Evolutionary conservation across 2,888 invertebrate species (phyloP), one percentile per base, ranked within the genome.

Genomic region (Mesopsocus fuscifrons): DNA sequence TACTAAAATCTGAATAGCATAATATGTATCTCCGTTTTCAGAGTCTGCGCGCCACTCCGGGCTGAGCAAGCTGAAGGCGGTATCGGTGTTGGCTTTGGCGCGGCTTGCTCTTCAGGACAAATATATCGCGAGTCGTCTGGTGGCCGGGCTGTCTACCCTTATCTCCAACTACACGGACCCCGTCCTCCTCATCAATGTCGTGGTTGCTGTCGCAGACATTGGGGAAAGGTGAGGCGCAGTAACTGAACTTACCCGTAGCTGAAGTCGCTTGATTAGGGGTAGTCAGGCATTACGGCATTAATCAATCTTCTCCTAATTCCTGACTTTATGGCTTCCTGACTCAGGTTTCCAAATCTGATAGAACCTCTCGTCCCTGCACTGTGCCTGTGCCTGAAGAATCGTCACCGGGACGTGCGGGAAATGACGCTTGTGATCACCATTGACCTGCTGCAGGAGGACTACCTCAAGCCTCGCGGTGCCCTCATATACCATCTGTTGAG

Each of bases 201-300:
- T 38, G 3, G 38, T 38, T n/a, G 38, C 38, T 18, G 21, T 38
- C 11, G 17, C 38, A 3, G 38, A 38, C n/a, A 38, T 38, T 16
- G 38, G 38, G n/a, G 38, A 38, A 38, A 38, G 38, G 38, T 38
- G 20, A 4, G 17, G 17, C n/a, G 9, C 30, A 30, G n/a, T 30
- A n/a, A 30, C n/a, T n/a, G n/a, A n/a, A n/a, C n/a, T n/a, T n/a
- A n/a, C n/a, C n/a, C n/a, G n/a, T n/a, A n/a, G n/a, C n/a, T n/a
- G n/a, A n/a, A n/a, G n/a, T n/a, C n/a, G n/a, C n/a, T n/a, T n/a
- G n/a, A n/a, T n/a, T n/a, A n/a, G n/a, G n/a, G n/a, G n/a, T n/a
- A n/a, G n/a, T n/a, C n/a, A n/a, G n/a, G n/a, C n/a, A n/a, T n/a
- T n/a, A n/a, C n/a, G n/a, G n/a, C n/a, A n/a, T n/a, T n/a, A n/a